phyloP scores from a whole-genome alignment of 2,888 invertebrate species.

The Drosophila falleni region DNA sequence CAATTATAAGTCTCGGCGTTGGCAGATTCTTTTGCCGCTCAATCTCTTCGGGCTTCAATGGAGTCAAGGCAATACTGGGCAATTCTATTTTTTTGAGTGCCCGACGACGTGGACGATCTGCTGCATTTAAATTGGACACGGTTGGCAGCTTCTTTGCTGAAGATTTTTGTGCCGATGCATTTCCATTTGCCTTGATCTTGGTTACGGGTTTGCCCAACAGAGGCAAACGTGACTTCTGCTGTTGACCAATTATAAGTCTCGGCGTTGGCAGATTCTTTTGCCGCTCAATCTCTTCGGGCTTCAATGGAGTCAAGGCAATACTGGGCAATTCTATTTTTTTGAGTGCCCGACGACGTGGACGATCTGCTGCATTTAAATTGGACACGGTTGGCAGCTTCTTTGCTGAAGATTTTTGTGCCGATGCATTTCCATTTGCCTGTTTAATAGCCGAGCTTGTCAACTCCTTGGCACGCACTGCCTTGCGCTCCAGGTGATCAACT shows the following conservation, averaged over 20 bases:
- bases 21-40: conserved; percentile 17
- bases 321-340: conserved; percentile 64
- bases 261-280: conserved; percentile 25
- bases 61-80: conserved; percentile 1
- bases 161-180: conserved; percentile 25
- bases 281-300: conserved; percentile 9
- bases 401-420: conserved; percentile 19
- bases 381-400: conserved; percentile 21
- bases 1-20: conserved; percentile 24
- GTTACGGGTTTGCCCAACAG: conserved; percentile 30
- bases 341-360: conserved; percentile 48
- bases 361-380: not conserved
- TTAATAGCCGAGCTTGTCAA: conserved; percentile 71
- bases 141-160: conserved; percentile 24
- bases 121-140: not conserved
- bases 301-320: conserved; percentile 1
- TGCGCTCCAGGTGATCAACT: conserved; percentile 87
- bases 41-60: conserved; percentile 10
- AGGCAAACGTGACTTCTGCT: conserved; percentile 14
- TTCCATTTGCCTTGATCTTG: too few relatives aligned
- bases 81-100: conserved; percentile 64
- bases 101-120: conserved; percentile 48
- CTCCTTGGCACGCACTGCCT: conserved; percentile 83
- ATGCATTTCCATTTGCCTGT: conserved; percentile 31
- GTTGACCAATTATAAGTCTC: conserved; percentile 16